Evolutionary conservation across 2,113 vertebrate genomes (phyloP), one percentile per base, ranked within the genome.

Genomic region (Craseonycteris thonglongyai): DNA sequence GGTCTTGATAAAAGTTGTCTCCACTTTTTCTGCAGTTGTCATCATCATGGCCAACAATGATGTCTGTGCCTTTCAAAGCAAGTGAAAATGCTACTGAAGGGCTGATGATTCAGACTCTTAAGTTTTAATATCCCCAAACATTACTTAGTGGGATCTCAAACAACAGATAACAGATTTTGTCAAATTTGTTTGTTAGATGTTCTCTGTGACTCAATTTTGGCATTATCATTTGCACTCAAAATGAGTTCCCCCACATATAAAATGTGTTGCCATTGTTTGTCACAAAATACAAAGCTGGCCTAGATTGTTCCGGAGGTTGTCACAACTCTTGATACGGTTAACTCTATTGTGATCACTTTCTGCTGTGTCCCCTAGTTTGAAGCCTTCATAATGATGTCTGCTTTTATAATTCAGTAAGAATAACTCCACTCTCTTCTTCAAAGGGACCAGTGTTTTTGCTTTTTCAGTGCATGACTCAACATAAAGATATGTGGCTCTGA

Each of bases 331-430:
- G 38, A 61, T 75, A 87, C 93, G 45, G 83, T 79, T 45, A 69
- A 75, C 15, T 81, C 38, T 22, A 94, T 35, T n/a, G 51, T 47
- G 47, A 84, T 72, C 11, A 42, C 45, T 35, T 61, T 96, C 61
- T 74, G 42, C 75, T 96, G 93, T 82, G 51, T 84, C 35, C 54
- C 74, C n/a, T 91, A 81, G 45, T 72, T 88, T 87, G 82, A 86
- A 92, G 91, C 58, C 19, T 71, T 92, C 1, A 7, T 26, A 85
- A 84, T 51, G 40, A 82, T 45, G 11, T 22, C 63, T 83, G 69
- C 65, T 84, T 97, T 95, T 84, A 68, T 49, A 78, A 75, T 74
- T 96, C 69, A 86, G 28, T 15, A 13, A 86, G 61, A 82, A 91
- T 30, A 61, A 66, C 22, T 87, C 68, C 15, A 22, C 15, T 76